Conservation (phyloP, 2,797 vertebrate species). For the Aselliscus stoliczkanus region DNA sequence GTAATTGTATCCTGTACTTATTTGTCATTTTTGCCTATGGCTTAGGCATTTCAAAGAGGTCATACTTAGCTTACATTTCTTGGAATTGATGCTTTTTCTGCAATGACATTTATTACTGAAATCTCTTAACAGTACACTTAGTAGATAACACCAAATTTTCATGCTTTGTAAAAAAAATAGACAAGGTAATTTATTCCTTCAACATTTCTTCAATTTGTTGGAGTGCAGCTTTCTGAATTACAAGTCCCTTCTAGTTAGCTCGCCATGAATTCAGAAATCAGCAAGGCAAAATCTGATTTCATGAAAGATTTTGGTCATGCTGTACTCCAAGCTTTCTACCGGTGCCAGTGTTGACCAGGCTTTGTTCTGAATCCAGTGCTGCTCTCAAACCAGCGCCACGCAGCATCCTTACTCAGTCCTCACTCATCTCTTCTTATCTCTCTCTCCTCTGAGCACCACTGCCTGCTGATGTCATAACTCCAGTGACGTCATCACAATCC, state of each 20-base stretch:
- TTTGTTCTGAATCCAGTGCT: not conserved
- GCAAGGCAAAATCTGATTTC: not conserved
- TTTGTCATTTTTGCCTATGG: no score
- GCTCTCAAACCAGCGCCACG: not conserved
- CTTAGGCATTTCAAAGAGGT: not conserved
- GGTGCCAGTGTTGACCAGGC: fast-evolving
- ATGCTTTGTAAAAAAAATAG: not conserved
- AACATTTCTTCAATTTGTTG: not conserved
- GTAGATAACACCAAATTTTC: not conserved
- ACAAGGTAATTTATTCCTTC: not conserved
- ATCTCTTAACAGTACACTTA: not conserved
- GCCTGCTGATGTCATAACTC: constrained; percentile 13
- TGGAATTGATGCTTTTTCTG: not conserved
- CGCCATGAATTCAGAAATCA: not conserved
- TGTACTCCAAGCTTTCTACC: fast-evolving
- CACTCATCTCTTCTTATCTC: not conserved
- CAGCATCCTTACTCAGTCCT: not conserved
- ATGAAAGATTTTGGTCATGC: fast-evolving
- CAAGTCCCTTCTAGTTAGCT: not conserved
- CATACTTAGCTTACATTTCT: not conserved
- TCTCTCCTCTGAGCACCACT: not conserved
- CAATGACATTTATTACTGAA: not conserved
- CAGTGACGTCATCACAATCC: not conserved
- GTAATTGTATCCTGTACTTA: not conserved
- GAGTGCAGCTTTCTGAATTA: not conserved